These are phyloP conservation scores for Diorhabda carinulata DNA, from an alignment of 1,140 invertebrate species.

Conservation along the genomic window DNA sequence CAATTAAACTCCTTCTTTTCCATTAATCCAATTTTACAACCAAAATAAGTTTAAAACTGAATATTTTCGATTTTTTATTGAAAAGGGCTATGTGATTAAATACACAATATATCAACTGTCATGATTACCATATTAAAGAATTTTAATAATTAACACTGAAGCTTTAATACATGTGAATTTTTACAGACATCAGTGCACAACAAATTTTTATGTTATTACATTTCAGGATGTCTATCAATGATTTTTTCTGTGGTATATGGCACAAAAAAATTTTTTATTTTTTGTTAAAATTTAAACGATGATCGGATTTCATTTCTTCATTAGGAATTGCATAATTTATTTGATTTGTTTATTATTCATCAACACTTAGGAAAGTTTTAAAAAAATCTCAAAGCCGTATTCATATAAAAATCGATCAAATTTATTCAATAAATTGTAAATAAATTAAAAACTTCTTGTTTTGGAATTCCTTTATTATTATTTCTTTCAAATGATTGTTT, in stretches of 20 bases:
- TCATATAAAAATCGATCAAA: background rate
- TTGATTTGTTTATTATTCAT: background rate
- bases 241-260: background rate
- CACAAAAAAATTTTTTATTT: background rate
- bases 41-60: too few relatives aligned
- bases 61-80: too few relatives aligned
- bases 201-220: background rate
- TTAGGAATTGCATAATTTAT: background rate
- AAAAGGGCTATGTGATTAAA: too few relatives aligned
- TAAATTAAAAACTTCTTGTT: background rate
- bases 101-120: too few relatives aligned
- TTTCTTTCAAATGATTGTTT: background rate
- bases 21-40: too few relatives aligned
- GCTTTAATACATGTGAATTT: too few relatives aligned
- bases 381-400: background rate
- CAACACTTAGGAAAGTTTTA: background rate
- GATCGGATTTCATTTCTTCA: background rate
- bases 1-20: too few relatives aligned
- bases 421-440: background rate
- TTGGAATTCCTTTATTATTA: background rate
- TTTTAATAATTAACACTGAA: too few relatives aligned
- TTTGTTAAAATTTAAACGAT: background rate
- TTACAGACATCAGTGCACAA: too few relatives aligned
- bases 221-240: background rate
- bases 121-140: too few relatives aligned